These are phyloP conservation scores for Epirrhoe tristata DNA, from an alignment of 2,888 invertebrate genomes.

Conservation along the genomic window DNA sequence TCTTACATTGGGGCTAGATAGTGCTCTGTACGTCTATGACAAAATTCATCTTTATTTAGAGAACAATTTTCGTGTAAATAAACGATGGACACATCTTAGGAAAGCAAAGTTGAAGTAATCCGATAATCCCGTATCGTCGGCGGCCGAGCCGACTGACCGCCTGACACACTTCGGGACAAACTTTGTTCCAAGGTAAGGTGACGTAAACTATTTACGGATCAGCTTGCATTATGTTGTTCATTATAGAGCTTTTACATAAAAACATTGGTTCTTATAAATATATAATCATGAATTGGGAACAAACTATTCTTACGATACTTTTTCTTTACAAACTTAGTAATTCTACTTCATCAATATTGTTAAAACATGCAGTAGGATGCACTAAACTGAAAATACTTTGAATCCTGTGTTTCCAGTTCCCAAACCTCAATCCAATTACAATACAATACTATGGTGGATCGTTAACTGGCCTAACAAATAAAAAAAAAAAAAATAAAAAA, in stretches of 20 bases:
- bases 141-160: neutral
- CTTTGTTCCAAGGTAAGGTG: neutral
- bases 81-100: neutral
- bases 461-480: no score
- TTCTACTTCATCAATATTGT: no score
- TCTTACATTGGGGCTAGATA: no score
- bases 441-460: no score
- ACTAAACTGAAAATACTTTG: no score
- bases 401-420: no score
- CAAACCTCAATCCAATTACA: no score
- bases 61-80: neutral
- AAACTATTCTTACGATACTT: no score
- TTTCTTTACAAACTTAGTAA: no score
- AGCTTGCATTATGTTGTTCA: neutral
- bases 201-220: neutral
- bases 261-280: neutral
- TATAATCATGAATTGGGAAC: no score
- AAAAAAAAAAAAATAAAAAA: no score
- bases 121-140: constrained; percentile 3
- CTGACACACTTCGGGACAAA: neutral
- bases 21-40: neutral
- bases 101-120: neutral
- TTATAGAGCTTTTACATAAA: neutral
- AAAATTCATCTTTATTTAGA: neutral
- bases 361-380: no score